These are phyloP conservation scores for Daktulosphaira vitifoliae DNA, from an alignment of 1,140 invertebrate species.

Conservation along the genomic window DNA sequence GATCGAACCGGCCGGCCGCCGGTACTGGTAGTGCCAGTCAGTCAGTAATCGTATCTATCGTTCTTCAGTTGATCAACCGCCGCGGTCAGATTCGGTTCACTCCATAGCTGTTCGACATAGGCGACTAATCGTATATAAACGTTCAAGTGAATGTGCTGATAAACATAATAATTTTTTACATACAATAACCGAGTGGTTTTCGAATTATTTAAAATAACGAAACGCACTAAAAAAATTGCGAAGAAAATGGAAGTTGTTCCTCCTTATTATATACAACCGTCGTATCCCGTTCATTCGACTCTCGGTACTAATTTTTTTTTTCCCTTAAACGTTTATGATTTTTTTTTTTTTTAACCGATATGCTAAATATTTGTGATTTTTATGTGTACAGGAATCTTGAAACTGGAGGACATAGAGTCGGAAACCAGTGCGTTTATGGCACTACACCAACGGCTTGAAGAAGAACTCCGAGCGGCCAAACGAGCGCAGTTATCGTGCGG, in stretches of 20 bases:
- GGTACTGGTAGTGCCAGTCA: background rate
- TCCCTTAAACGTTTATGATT: background rate
- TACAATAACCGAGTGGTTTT: no score
- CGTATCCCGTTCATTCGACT: constrained; percentile 26
- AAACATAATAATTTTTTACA: no score
- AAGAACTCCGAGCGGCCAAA: constrained; percentile 65
- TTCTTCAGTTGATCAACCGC: background rate
- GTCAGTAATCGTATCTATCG: background rate
- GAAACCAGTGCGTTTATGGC: constrained; percentile 41
- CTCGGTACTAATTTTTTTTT: constrained; percentile 19
- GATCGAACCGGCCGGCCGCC: constrained; percentile 22
- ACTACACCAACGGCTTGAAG: constrained; percentile 61
- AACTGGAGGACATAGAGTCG: constrained; percentile 36
- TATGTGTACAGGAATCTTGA: constrained; percentile 35
- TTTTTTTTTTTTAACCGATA: background rate
- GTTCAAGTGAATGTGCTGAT: no score
- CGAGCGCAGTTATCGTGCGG: constrained; percentile 65
- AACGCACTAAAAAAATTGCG: constrained; percentile 1
- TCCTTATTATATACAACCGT: constrained; percentile 23
- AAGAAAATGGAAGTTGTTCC: constrained; percentile 31
- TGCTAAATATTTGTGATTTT: background rate
- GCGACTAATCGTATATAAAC: background rate
- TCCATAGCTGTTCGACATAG: constrained; percentile 14
- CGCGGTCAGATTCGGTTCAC: constrained; percentile 30
- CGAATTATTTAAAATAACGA: background rate